Evolutionary conservation across 2,888 invertebrate species (phyloP).

Genomic region (Opisthograptis luteolata): DNA sequence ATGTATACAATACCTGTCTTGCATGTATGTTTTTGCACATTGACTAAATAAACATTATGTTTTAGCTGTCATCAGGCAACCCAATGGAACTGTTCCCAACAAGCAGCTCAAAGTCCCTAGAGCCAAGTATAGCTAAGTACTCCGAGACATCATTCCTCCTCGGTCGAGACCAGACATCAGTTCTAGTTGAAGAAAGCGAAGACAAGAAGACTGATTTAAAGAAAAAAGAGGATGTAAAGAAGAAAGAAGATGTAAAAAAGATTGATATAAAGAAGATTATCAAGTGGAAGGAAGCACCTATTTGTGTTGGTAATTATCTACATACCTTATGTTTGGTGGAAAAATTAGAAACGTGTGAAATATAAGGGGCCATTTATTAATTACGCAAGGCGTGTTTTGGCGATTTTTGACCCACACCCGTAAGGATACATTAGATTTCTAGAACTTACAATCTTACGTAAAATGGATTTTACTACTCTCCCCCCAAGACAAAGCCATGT

Average conservation of each 20-base stretch:
- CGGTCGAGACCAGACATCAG: conserved; percentile 94
- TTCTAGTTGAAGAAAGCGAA: conserved; percentile 89
- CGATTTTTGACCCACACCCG: no score
- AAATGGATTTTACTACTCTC: no score
- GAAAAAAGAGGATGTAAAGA: conserved; percentile 85
- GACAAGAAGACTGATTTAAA: conserved; percentile 83
- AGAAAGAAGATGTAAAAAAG: no score
- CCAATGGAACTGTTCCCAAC: conserved; percentile 94
- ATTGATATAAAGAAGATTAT: conserved; percentile 86
- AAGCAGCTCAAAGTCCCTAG: conserved; percentile 90
- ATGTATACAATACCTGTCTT: no score
- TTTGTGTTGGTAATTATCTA: conserved; percentile 83
- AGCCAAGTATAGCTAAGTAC: conserved; percentile 92
- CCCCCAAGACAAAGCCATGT: no score
- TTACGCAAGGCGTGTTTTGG: no score
- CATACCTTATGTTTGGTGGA: no score
- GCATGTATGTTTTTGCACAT: no score
- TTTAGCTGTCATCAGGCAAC: conserved; percentile 83
- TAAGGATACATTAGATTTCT: no score
- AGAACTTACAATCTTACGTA: no score
- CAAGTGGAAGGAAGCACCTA: conserved; percentile 92
- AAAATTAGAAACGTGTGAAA: no score
- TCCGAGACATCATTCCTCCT: conserved; percentile 91
- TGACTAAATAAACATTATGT: not conserved
- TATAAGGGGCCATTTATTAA: no score